Evolutionary conservation across 2,888 invertebrate genomes (phyloP).

Genomic region (Diabrotica balteata): DNA sequence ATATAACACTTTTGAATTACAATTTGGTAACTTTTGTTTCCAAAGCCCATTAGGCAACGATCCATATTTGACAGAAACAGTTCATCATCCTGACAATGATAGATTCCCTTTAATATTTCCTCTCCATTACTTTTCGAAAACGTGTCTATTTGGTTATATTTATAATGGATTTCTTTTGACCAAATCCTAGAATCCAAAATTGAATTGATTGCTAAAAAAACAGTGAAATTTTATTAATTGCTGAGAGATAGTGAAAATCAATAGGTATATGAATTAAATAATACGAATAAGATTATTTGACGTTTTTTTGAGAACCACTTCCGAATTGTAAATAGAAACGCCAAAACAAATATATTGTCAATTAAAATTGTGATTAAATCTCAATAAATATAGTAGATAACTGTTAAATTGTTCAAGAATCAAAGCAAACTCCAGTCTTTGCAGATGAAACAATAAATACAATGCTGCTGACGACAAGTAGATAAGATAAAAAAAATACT

Average conservation of each 20-base stretch:
- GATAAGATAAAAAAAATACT: no score
- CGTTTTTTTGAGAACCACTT: no score
- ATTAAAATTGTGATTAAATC: no score
- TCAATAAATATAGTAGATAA: no score
- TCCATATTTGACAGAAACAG: conserved; percentile 32
- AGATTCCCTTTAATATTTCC: conserved; percentile 22
- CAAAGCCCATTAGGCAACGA: conserved; percentile 40
- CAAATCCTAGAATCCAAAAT: conserved; percentile 42
- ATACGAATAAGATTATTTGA: no score
- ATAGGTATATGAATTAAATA: no score
- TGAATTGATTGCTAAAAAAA: conserved; percentile 37
- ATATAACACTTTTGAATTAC: conserved; percentile 30
- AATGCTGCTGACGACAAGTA: no score
- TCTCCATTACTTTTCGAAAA: conserved; percentile 23
- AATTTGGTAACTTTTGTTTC: conserved; percentile 23
- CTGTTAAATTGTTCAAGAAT: no score
- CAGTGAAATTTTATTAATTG: neutral
- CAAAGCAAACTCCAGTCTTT: no score
- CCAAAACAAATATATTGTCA: no score
- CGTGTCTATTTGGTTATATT: conserved; percentile 22
- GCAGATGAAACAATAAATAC: no score
- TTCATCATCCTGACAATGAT: conserved; percentile 20
- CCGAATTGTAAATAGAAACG: no score
- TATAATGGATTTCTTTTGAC: conserved; percentile 40
- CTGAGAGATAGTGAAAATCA: neutral